A percentile compares a stretch with the other conserved stretches of the same genome.
These are phyloP conservation scores for Balearica regulorum DNA, from an alignment of 2,797 vertebrate genomes.

Conservation along the genomic window DNA sequence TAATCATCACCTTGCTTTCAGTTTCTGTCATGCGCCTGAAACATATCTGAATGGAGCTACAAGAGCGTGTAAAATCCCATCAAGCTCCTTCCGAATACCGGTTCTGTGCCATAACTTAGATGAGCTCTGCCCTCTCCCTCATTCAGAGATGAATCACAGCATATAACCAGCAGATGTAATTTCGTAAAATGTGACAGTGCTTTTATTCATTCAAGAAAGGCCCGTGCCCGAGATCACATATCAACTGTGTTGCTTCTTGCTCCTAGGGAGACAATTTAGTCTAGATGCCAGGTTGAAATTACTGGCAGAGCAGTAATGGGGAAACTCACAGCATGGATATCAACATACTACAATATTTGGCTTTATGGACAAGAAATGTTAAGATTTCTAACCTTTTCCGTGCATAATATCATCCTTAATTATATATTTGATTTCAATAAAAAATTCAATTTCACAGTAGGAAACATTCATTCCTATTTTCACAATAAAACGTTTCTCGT, in stretches of 20 bases:
- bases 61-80: neutral
- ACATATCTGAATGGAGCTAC: neutral
- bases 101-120: neutral
- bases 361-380: constrained; percentile 18
- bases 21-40: neutral
- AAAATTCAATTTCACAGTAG: constrained; percentile 33
- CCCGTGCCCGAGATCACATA: neutral
- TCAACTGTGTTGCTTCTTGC: constrained; percentile 19
- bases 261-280: constrained; percentile 41
- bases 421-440: constrained; percentile 30
- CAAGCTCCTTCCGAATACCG: neutral
- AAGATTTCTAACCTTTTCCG: constrained; percentile 40
- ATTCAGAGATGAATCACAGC: constrained; percentile 10
- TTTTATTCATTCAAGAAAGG: constrained; percentile 50
- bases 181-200: constrained; percentile 8
- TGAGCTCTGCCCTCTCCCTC: neutral
- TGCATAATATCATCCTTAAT: constrained; percentile 48
- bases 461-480: constrained; percentile 9
- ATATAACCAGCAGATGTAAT: constrained; percentile 19
- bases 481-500: neutral
- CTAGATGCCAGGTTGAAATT: constrained; percentile 45
- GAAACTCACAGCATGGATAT: constrained; percentile 19
- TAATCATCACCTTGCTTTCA: neutral
- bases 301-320: constrained; percentile 37
- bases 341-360: constrained; percentile 21